These are phyloP conservation scores for Bettongia penicillata DNA, from an alignment of 2,113 vertebrate species.

Conservation along the genomic window DNA sequence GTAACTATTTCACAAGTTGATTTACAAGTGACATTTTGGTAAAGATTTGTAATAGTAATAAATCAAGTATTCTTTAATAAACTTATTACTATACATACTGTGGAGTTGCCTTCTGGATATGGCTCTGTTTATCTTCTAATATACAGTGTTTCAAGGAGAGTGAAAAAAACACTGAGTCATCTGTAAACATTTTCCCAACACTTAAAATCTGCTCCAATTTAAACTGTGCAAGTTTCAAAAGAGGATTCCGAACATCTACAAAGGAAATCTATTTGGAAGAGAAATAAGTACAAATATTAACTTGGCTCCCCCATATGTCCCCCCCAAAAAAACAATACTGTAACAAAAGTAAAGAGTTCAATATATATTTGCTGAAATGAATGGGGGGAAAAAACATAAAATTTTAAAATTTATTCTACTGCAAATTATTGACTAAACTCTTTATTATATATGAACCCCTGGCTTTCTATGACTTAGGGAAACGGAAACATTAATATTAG, in stretches of 20 bases:
- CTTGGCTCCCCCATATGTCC: too few species aligned
- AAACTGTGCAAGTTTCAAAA: conserved; percentile 93
- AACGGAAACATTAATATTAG: background rate
- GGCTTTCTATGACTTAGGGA: background rate
- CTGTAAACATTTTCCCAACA: conserved; percentile 91
- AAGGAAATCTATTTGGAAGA: conserved; percentile 74
- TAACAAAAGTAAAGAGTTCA: conserved; percentile 7
- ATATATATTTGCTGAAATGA: background rate
- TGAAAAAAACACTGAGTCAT: conserved; percentile 91
- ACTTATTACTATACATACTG: conserved; percentile 83
- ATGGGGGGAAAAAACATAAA: background rate
- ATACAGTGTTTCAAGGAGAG: conserved; percentile 92
- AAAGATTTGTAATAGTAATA: conserved; percentile 9
- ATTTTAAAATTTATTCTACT: conserved; percentile 13
- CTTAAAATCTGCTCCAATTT: conserved; percentile 93
- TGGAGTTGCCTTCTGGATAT: conserved; percentile 91
- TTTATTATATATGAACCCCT: background rate
- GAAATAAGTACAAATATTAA: conserved; percentile 57
- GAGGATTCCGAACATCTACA: conserved; percentile 87
- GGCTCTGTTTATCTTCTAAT: conserved; percentile 94
- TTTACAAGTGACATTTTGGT: background rate
- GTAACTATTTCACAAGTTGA: background rate
- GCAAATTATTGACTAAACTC: background rate
- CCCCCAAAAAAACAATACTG: background rate
- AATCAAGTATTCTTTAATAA: conserved; percentile 38